Percentiles rank a stretch among this genome's conserved stretches.
These are phyloP conservation scores for Astropecten irregularis DNA, from an alignment of 53 echinoderm and acorn worm species.

Conservation along the genomic window DNA sequence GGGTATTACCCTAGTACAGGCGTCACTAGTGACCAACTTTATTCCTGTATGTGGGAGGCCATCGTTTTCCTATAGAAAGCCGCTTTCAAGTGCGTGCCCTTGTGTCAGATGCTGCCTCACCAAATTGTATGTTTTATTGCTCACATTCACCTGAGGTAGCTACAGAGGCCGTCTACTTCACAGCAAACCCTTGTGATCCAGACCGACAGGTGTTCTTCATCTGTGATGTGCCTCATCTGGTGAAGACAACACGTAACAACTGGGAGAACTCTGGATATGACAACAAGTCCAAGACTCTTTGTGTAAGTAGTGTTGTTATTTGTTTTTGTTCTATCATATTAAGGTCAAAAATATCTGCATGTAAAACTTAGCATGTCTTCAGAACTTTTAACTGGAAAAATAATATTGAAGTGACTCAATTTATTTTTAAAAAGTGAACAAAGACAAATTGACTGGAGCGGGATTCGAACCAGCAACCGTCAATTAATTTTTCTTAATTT, in stretches of 20 bases:
- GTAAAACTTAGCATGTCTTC: too few species aligned
- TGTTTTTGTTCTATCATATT: too few species aligned
- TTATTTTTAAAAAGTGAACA: too few species aligned
- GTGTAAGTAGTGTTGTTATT: background rate
- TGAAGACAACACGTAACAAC: too few species aligned
- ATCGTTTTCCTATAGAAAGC: conserved; percentile 12
- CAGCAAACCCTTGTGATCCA: conserved; percentile 24
- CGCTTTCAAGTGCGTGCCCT: conserved; percentile 11
- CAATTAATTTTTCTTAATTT: too few species aligned
- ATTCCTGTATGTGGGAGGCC: conserved; percentile 21
- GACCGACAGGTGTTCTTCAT: conserved; percentile 17
- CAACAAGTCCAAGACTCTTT: background rate
- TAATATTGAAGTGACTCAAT: too few species aligned
- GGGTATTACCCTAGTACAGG: conserved; percentile 10
- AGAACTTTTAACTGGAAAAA: too few species aligned
- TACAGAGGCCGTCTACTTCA: background rate
- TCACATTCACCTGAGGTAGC: background rate
- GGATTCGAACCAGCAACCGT: too few species aligned
- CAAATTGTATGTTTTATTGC: conserved; percentile 17
- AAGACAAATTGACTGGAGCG: too few species aligned
- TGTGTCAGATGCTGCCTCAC: conserved; percentile 44
- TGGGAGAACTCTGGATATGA: too few species aligned
- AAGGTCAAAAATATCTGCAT: too few species aligned
- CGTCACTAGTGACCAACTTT: conserved; percentile 18
- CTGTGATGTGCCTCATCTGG: conserved; percentile 25